Base-by-base conservation (phyloP, 1,140 invertebrate genomes). In the Drosophila repleta region DNA sequence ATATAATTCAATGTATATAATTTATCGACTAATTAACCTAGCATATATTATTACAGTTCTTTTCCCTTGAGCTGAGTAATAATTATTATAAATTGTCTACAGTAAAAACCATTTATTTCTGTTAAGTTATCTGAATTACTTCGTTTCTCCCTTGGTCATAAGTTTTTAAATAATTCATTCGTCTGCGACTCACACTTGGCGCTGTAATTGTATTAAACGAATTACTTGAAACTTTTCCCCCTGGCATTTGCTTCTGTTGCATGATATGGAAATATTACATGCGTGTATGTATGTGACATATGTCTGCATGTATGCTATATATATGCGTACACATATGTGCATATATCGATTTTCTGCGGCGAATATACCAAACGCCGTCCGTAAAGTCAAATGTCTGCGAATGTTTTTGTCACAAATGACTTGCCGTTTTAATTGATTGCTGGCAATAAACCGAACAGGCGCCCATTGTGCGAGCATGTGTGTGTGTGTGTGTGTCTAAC, bases 341-440 rank as follows among this genome's bases (percentile, higher is more conserved):
- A 52, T 17, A 32, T 74, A 84, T 84, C 69, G 81, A 84, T 84
- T 84, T 87, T 80, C 15, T 46, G 17, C 6, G 67, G 45, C 71
- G 39, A 48, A 65, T 82, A 15, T 26, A 6, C 35, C 51, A 43
- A 60, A 58, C 48, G 21, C 18, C 55, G 45, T 32, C 43, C 60
- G 72, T 70, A 77, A 84, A 84, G 81, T 84, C 77, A 84, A 85
- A 81, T 81, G 79, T 81, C 77, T 87, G 81, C 64, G 82, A 81
- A 84, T 87, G 81, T 76, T 84, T 84, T 87, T 84, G 82, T 84
- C 81, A 84, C 81, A 84, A 84, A 84, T 84, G 81, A 84, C 82
- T 84, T 87, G 78, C 69, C 77, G 81, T 84, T 84, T 84, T 84
- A 84, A 84, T 84, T 84, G 81, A 84, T 84, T 84, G 82, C 81